Percentiles rank a stretch among this genome's conserved stretches.
These are phyloP conservation scores for Drosophila austrosaltans DNA, from an alignment of 2,888 invertebrate genomes.

Conservation along the genomic window DNA sequence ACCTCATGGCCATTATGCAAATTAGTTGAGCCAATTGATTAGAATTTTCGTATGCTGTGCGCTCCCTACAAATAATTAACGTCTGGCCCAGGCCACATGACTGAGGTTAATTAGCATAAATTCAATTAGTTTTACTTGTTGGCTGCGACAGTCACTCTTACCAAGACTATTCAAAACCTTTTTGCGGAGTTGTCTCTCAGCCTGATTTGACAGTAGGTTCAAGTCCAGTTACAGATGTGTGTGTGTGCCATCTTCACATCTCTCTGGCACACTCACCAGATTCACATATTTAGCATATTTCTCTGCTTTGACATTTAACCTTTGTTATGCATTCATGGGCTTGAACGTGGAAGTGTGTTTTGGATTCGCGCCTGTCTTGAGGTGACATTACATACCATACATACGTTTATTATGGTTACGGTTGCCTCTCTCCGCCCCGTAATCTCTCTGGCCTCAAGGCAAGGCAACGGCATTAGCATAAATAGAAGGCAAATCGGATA, in stretches of 20 bases:
- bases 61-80: constrained; percentile 58
- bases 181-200: no score
- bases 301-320: constrained; percentile 58
- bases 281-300: constrained; percentile 67
- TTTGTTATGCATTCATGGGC: constrained; percentile 53
- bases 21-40: constrained; percentile 65
- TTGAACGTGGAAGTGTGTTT: constrained; percentile 30
- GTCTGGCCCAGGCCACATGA: constrained; percentile 34
- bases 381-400: constrained; percentile 22
- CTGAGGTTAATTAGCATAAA: constrained; percentile 70
- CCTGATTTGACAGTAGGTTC: constrained; percentile 52
- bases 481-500: constrained; percentile 23
- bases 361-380: constrained; percentile 49
- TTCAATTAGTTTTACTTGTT: constrained; percentile 68
- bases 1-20: constrained; percentile 62
- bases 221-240: constrained; percentile 4
- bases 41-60: constrained; percentile 57
- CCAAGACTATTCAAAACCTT: background rate
- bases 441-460: constrained; percentile 39
- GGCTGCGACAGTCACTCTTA: constrained; percentile 5
- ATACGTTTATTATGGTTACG: constrained; percentile 12
- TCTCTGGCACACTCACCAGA: background rate
- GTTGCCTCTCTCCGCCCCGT: constrained; percentile 23
- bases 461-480: constrained; percentile 61
- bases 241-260: background rate